Base-by-base conservation (phyloP, 2,888 invertebrate species). In the Saturnia japonica region DNA sequence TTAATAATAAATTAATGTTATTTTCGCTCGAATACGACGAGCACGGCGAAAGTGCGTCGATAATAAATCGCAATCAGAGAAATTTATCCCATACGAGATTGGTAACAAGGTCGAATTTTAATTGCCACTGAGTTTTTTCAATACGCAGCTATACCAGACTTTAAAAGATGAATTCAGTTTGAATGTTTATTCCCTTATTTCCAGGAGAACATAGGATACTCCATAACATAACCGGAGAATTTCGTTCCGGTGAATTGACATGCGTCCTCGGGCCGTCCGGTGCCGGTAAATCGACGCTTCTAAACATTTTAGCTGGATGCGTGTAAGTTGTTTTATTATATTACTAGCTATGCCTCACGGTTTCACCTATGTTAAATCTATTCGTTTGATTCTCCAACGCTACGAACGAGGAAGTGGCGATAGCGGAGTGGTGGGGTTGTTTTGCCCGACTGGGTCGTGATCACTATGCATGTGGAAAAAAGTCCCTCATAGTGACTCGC, bases 201-300 rank as follows among this genome's bases (percentile, higher is more conserved):
- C 16, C 89, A 96, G 95, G 94, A 70, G 94, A 94, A 75, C 88
- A 89, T 19, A 89, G 87, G 64, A 91, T 96, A 68, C 89, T 96
- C 8, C 94, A 95, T 83, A 90, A 90, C 67, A 87, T 96, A n/a
- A 95, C 94, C 2, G 96, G 96, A 1, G 94, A 93, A 72, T 96
- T 96, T 78, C 90, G 93, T 43, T 95, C 95, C 0, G 96, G 96
- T 2, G 95, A 96, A 80, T 85, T 96, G 77, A 95, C 95, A 0
- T 97, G 96, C 72, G 96, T 97, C 74, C 95, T 97, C 89, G 97
- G 97, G 1, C 97, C 97, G 4, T 96, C 96, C 1, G 97, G 97
- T 8, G 96, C 96, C 14, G 96, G 97, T 42, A 97, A 97, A 85
- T 96, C 96, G 16, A 95, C 96, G 0, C 91, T 97, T 0, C 95